phyloP scores from a whole-genome alignment of 2,888 invertebrate genomes.

The Panzeria rudis region DNA sequence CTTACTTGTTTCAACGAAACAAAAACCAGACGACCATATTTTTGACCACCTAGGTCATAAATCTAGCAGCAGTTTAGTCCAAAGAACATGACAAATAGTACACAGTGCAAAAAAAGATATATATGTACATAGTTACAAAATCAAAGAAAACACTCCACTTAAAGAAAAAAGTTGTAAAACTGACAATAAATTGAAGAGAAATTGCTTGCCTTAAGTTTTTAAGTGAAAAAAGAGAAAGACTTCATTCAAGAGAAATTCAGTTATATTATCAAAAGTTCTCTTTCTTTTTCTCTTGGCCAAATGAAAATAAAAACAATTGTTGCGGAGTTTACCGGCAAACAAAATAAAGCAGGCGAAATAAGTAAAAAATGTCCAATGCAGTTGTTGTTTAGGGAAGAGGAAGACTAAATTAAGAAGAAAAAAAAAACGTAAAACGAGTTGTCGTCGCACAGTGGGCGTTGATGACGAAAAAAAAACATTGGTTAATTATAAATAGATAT shows the following conservation, averaged over 20 bases:
- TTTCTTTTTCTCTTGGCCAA: not conserved
- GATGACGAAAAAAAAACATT: not conserved
- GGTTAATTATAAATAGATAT: no score
- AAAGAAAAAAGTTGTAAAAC: constrained; percentile 3
- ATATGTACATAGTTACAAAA: not conserved
- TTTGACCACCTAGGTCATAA: constrained; percentile 67
- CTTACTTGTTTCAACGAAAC: constrained; percentile 20
- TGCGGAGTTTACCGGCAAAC: constrained; percentile 52
- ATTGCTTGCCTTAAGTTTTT: not conserved
- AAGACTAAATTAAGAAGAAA: constrained; percentile 61
- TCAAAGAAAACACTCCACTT: not conserved
- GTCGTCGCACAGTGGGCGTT: constrained; percentile 25
- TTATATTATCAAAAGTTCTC: not conserved
- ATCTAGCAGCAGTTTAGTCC: constrained; percentile 10
- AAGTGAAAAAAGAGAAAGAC: not conserved
- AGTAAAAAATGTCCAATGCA: constrained; percentile 23
- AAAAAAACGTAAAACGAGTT: constrained; percentile 56
- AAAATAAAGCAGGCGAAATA: constrained; percentile 19
- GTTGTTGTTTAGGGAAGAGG: constrained; percentile 67
- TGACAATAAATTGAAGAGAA: not conserved
- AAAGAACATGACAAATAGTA: constrained; percentile 36
- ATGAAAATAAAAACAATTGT: constrained; percentile 65
- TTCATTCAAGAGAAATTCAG: constrained; percentile 7
- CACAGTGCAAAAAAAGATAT: not conserved
- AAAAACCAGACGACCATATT: constrained; percentile 56